Base-by-base conservation (phyloP, 2,888 invertebrate species). In the Silvanus unidentatus region DNA sequence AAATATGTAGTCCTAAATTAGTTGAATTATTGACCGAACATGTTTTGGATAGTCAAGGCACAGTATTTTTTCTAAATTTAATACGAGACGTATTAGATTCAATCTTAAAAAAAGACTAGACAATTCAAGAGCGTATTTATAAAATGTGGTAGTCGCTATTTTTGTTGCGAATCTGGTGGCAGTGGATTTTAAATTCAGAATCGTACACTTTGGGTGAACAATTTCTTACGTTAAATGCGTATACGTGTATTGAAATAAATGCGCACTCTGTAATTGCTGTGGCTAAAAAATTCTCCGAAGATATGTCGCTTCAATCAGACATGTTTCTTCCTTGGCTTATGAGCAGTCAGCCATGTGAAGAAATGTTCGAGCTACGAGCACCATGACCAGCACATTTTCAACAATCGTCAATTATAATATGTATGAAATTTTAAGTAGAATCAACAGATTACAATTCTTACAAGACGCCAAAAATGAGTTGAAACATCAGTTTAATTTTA, bases 51-150 rank as follows among this genome's bases (percentile, higher is more conserved):
- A 43, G 43, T 16, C 16, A 43, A 13, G 43, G 38, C 11, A 44
- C 46, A 14, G 40, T 22, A 22, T 32, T 40, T 12, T 42, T n/a
- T 42, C 32, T 47, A 35, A 44, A 28, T 8, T 42, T 49, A 9
- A 41, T 22, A 32, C 29, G 14, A 32, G 16, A 39, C 27, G 41
- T 40, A 14, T 12, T 44, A 27, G 43, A 42, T 37, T 16, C 47
- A 30, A 42, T 45, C 27, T 12, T n/a, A 16, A 14, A 36, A 15
- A 36, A 40, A 9, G 30, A 14, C 13, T n/a, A 42, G 5, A 15
- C 11, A 8, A 12, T n/a, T 9, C 3, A 32, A 32, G 4, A 5
- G n/a, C 4, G 32, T 3, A n/a, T 32, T 32, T 12, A 12, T 32
- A 12, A 12, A 32, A 32, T 32, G 3, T 32, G 32, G 32, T 32